These are phyloP conservation scores for Amphiprion ocellaris DNA, from an alignment of 2,113 vertebrate species.

Conservation along the genomic window DNA sequence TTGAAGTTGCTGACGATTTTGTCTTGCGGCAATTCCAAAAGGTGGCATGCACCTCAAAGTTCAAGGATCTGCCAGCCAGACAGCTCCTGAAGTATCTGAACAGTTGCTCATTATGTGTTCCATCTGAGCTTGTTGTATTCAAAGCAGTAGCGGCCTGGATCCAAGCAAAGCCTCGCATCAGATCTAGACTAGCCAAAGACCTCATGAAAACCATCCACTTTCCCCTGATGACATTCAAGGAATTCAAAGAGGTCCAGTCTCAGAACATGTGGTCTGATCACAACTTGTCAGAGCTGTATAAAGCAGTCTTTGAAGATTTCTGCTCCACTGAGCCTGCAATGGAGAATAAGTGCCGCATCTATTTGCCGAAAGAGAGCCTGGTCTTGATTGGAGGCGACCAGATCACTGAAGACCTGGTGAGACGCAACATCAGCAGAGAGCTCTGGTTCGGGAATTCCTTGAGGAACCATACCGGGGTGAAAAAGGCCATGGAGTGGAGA, in stretches of 20 bases:
- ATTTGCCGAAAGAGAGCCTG: conserved; percentile 86
- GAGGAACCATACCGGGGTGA: conserved; percentile 85
- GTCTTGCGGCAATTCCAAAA: conserved; percentile 87
- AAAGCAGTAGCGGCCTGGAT: conserved; percentile 89
- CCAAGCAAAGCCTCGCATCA: conserved; percentile 78
- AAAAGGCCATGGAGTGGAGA: conserved; percentile 91
- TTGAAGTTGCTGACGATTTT: conserved; percentile 83
- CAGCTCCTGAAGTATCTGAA: conserved; percentile 86
- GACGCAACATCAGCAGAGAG: conserved; percentile 81
- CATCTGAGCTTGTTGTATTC: conserved; percentile 90
- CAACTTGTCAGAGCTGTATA: conserved; percentile 61
- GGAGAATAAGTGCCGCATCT: conserved; percentile 81
- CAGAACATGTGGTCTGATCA: conserved; percentile 72
- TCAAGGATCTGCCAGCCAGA: conserved; percentile 85
- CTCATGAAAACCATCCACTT: conserved; percentile 89
- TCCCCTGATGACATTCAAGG: conserved; percentile 88
- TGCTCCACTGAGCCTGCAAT: conserved; percentile 54
- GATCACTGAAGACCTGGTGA: conserved; percentile 81
- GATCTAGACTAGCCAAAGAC: conserved; percentile 79
- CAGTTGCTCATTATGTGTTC: conserved; percentile 84
- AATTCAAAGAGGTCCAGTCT: conserved; percentile 87
- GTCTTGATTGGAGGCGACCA: conserved; percentile 91
- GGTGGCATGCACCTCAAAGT: conserved; percentile 85
- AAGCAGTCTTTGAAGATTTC: conserved; percentile 63
- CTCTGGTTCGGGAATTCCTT: conserved; percentile 92